Evolutionary conservation across 2,888 invertebrate species (phyloP), one percentile per base, ranked within the genome.

Genomic region (Choristoneura rosaceana): DNA sequence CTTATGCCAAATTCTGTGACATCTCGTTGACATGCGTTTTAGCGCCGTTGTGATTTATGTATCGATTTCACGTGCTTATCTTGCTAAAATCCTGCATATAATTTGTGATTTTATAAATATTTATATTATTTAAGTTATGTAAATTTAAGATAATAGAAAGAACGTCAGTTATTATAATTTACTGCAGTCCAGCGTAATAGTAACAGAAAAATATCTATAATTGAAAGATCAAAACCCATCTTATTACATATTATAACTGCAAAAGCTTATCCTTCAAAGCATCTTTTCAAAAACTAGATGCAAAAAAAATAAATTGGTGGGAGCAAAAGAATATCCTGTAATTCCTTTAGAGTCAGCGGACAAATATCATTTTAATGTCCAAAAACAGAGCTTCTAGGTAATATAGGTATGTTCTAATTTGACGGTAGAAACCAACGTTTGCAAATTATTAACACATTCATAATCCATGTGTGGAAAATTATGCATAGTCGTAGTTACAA

Each of bases 1-100:
- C 64, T 58, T 59, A 58, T 70, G 62, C 47, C 34, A 59, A 59
- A 55, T 70, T 63, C 64, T 59, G 70, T 64, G 64, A 64, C 70
- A 59, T 64, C 58, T 47, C 45, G 59, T 63, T 59, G 59, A 70
- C 58, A 47, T 58, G 61, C 7, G 45, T 25, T 47, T 17, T 59
- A 17, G 47, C 25, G 45, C 38, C 25, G 62, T 62, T 69, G 33
- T 8, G 52, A 59, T 34, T 59, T 59, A 34, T 34, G 14, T 4
- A 10, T 33, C 1, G 4, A 38, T 33, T 50, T 15, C 50, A 50
- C 47, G n/a, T n/a, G 47, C n/a, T 47, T 47, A 47, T 47, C 12
- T 47, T 5, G n/a, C 38, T 38, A 38, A 38, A 47, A n/a, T 47
- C n/a, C 14, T 50, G 15, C 9, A 17, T 8, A n/a, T 52, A 17